Conservation (phyloP, 2,888 invertebrate genomes). For the Atrina japonica region DNA sequence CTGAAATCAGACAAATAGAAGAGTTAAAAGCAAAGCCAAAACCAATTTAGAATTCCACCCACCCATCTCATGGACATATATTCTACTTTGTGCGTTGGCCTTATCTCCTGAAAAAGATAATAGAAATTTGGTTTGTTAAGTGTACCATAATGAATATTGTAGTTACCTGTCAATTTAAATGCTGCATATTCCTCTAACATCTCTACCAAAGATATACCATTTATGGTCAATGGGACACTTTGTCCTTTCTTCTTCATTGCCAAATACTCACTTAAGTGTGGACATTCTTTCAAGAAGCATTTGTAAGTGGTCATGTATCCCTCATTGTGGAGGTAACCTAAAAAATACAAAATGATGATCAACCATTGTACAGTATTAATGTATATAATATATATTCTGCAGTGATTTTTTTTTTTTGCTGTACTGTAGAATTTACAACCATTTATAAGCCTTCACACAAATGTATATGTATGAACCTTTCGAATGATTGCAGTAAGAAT, state of each 20-base stretch:
- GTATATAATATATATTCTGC: not conserved
- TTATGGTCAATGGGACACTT: conserved; percentile 56
- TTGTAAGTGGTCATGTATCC: conserved; percentile 59
- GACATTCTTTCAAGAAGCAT: conserved; percentile 66
- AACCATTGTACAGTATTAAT: not conserved
- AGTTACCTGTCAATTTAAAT: conserved; percentile 60
- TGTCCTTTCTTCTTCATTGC: conserved; percentile 56
- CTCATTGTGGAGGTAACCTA: conserved; percentile 68
- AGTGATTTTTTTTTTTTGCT: not conserved
- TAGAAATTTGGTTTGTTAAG: too few species aligned
- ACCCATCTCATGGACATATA: too few species aligned
- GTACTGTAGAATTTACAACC: too few species aligned
- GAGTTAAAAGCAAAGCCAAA: too few species aligned
- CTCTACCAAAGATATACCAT: conserved; percentile 57
- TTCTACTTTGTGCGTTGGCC: too few species aligned
- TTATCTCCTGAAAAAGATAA: too few species aligned
- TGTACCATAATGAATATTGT: too few species aligned
- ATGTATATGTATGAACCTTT: too few species aligned
- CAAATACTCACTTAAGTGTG: conserved; percentile 62
- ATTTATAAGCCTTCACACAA: too few species aligned
- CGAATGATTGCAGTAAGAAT: too few species aligned
- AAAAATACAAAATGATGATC: not conserved
- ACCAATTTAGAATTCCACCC: too few species aligned
- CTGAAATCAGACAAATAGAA: too few species aligned
- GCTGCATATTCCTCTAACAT: conserved; percentile 69